Percentiles rank a stretch among this genome's conserved stretches.
These are phyloP conservation scores for Embidobia sp. DNA, from an alignment of 2,888 invertebrate species.

Conservation along the genomic window DNA sequence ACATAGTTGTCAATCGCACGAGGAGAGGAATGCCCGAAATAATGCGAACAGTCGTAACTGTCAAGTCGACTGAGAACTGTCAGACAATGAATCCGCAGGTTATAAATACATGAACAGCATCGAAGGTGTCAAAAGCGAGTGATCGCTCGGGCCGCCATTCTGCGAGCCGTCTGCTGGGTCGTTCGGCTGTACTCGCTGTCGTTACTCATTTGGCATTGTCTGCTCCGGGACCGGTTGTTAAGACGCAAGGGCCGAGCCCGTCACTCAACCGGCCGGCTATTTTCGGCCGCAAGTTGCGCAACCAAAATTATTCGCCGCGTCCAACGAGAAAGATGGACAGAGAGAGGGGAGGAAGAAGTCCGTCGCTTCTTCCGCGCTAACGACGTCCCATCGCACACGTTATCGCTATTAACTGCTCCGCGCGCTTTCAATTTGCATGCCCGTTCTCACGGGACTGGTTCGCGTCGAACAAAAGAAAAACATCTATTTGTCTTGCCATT, in stretches of 20 bases:
- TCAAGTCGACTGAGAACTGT: slow-evolving; percentile 22
- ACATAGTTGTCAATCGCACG: not conserved
- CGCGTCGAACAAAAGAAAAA: slow-evolving; percentile 42
- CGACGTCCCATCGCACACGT: slow-evolving; percentile 17
- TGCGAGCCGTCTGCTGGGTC: slow-evolving; percentile 10
- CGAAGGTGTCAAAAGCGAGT: slow-evolving; percentile 43
- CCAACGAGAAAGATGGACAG: no score
- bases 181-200: slow-evolving; percentile 20
- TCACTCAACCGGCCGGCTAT: slow-evolving; percentile 61
- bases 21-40: not conserved
- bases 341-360: no score
- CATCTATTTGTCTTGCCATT: slow-evolving; percentile 39
- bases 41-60: slow-evolving; percentile 19
- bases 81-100: slow-evolving; percentile 22
- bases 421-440: slow-evolving; percentile 32
- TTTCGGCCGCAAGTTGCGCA: slow-evolving; percentile 56
- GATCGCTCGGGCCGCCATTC: slow-evolving; percentile 12
- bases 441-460: slow-evolving; percentile 47
- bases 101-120: slow-evolving; percentile 48
- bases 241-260: slow-evolving; percentile 74
- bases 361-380: slow-evolving; percentile 28
- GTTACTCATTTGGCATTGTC: slow-evolving; percentile 61
- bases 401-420: slow-evolving; percentile 40
- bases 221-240: slow-evolving; percentile 42
- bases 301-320: slow-evolving; percentile 43